Evolutionary conservation across 2,888 invertebrate species (phyloP).

Genomic region (Chrysina gloriosa): DNA sequence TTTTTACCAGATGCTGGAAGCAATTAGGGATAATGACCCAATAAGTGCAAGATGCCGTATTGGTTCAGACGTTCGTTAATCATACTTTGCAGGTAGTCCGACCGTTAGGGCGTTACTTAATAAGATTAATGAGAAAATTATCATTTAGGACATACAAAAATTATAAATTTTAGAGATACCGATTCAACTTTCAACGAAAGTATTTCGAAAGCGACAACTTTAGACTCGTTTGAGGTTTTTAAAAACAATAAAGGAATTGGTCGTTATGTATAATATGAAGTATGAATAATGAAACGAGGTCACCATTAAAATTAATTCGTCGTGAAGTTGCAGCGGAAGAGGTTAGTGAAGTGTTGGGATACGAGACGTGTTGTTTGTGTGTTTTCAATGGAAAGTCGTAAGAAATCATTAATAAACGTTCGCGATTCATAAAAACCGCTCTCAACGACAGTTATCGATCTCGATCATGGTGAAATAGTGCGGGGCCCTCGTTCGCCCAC

Average conservation of each 20-base stretch:
- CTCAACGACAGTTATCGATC: neutral
- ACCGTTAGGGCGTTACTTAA: too few species aligned
- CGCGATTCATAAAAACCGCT: neutral
- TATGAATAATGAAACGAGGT: slow-evolving; percentile 24
- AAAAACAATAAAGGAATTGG: neutral
- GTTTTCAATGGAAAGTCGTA: slow-evolving; percentile 22
- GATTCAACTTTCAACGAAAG: too few species aligned
- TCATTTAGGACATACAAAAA: too few species aligned
- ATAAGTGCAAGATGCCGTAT: too few species aligned
- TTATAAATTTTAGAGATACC: too few species aligned
- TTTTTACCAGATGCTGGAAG: too few species aligned
- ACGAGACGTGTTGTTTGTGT: slow-evolving; percentile 41
- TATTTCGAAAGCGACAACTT: too few species aligned
- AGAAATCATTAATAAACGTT: neutral
- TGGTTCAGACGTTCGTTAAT: too few species aligned
- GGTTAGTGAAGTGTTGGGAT: slow-evolving; percentile 39
- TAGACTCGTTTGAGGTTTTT: too few species aligned
- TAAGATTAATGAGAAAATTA: too few species aligned
- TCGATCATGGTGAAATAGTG: slow-evolving; percentile 20
- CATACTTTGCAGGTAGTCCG: too few species aligned
- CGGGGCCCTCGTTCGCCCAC: neutral
- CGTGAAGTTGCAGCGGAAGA: slow-evolving; percentile 16
- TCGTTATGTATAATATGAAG: neutral
- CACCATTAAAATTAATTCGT: slow-evolving; percentile 13
- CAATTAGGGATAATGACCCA: too few species aligned